Conservation (phyloP, 2,888 invertebrate genomes). For the Synanthedon formicaeformis region DNA sequence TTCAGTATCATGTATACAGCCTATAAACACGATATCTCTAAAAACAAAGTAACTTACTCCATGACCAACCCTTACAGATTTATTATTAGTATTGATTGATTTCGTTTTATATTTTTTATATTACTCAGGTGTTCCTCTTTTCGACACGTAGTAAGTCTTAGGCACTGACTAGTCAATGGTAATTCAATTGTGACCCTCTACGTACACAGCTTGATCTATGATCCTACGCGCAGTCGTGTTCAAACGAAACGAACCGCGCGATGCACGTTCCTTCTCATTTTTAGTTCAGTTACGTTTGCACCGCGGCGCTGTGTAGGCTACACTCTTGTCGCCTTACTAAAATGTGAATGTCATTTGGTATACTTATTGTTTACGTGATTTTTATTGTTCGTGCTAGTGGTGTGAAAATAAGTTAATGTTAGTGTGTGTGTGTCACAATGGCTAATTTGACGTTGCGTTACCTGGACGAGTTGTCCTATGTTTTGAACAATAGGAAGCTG, state of each 20-base stretch:
- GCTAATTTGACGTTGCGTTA: conserved; percentile 61
- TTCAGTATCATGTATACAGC: no score
- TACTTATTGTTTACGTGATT: conserved; percentile 33
- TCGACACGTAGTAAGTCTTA: no score
- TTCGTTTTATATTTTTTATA: no score
- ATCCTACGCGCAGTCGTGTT: neutral
- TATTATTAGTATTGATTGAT: no score
- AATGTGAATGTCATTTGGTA: conserved; percentile 5
- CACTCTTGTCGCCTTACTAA: conserved; percentile 12
- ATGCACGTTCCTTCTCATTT: no score
- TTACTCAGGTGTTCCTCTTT: no score
- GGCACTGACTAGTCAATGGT: no score
- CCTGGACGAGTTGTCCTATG: conserved; percentile 65
- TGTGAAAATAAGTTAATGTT: conserved; percentile 6
- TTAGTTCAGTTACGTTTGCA: conserved; percentile 28
- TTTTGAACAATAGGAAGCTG: conserved; percentile 54
- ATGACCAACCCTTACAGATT: no score
- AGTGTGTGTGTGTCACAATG: conserved; percentile 24
- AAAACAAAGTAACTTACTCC: no score
- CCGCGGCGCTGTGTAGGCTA: conserved; percentile 22
- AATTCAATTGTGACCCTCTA: neutral
- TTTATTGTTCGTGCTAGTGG: conserved; percentile 6
- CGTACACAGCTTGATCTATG: neutral
- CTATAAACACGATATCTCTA: no score
- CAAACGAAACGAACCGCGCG: no score